Evolutionary conservation across 2,113 vertebrate genomes (phyloP).

Genomic region (Tetraodon nigroviridis): DNA sequence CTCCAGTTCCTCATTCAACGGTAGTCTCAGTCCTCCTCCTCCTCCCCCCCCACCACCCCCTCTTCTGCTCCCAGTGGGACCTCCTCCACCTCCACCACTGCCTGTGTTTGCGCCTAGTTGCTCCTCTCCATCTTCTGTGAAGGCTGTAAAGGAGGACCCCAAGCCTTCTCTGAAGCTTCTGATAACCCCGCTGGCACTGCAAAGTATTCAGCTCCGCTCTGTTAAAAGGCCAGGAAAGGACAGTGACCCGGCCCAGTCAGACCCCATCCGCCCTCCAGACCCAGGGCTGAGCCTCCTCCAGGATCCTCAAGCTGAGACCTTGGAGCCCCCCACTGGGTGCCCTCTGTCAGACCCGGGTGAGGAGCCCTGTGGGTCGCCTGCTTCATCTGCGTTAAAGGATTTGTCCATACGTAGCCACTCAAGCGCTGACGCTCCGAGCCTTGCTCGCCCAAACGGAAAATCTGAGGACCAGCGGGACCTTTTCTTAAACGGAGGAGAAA

Average conservation of each 20-base stretch:
- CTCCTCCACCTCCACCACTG: constrained; percentile 55
- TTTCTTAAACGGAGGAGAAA: constrained; percentile 29
- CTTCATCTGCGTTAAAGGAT: constrained; percentile 65
- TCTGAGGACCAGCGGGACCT: constrained; percentile 18
- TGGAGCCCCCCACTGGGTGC: constrained; percentile 48
- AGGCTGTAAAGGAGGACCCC: constrained; percentile 64
- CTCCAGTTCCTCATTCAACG: constrained; percentile 61
- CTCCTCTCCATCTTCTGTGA: constrained; percentile 70
- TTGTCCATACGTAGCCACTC: constrained; percentile 55
- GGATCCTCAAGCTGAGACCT: constrained; percentile 56
- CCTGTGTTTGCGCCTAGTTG: constrained; percentile 34
- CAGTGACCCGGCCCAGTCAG: constrained; percentile 46
- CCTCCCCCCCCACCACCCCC: constrained; percentile 56
- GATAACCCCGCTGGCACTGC: constrained; percentile 84
- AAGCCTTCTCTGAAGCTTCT: constrained; percentile 74
- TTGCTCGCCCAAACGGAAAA: constrained; percentile 15
- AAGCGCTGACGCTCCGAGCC: constrained; percentile 8
- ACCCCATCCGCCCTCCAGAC: constrained; percentile 68
- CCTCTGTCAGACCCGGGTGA: constrained; percentile 28
- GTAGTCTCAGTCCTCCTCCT: constrained; percentile 64
- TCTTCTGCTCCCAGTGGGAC: constrained; percentile 28
- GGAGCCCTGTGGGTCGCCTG: constrained; percentile 53
- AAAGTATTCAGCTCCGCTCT: constrained; percentile 87
- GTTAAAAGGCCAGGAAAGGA: constrained; percentile 71
- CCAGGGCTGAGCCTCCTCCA: constrained; percentile 52